Conservation (phyloP, 2,797 vertebrate species). For the Pygocentrus nattereri region DNA sequence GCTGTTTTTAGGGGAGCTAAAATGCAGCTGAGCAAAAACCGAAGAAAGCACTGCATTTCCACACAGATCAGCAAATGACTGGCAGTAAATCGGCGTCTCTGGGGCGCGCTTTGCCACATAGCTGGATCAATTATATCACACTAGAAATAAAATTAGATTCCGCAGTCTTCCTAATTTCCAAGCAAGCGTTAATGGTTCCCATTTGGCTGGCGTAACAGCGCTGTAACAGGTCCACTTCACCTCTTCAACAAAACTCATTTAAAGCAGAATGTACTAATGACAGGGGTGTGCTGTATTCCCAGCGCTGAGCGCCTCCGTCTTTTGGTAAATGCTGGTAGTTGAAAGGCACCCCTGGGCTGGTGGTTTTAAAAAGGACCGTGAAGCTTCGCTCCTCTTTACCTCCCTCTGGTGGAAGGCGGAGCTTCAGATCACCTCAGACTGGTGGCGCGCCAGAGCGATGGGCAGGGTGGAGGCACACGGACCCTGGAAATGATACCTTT, state of each 20-base stretch:
- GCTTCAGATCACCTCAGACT: constrained; percentile 79
- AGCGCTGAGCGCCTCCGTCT: background rate
- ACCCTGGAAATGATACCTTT: constrained; percentile 93
- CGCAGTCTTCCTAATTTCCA: background rate
- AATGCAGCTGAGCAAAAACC: background rate
- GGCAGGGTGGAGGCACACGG: constrained; percentile 90
- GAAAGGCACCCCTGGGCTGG: background rate
- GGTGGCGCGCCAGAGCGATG: constrained; percentile 84
- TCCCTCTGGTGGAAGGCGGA: background rate
- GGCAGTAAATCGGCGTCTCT: background rate
- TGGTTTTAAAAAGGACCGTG: background rate
- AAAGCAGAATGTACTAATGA: background rate
- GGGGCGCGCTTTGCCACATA: background rate
- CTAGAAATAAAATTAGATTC: background rate
- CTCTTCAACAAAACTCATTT: background rate
- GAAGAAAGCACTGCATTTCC: background rate
- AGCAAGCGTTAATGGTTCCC: background rate
- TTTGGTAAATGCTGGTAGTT: background rate
- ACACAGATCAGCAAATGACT: constrained; percentile 3
- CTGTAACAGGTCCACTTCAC: background rate
- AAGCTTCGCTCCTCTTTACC: background rate
- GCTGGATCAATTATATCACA: background rate
- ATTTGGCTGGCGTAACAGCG: background rate
- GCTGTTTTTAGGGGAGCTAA: background rate
- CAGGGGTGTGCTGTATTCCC: background rate